Conservation (phyloP, 2,113 vertebrate species). For the Baryphthengus martii region DNA sequence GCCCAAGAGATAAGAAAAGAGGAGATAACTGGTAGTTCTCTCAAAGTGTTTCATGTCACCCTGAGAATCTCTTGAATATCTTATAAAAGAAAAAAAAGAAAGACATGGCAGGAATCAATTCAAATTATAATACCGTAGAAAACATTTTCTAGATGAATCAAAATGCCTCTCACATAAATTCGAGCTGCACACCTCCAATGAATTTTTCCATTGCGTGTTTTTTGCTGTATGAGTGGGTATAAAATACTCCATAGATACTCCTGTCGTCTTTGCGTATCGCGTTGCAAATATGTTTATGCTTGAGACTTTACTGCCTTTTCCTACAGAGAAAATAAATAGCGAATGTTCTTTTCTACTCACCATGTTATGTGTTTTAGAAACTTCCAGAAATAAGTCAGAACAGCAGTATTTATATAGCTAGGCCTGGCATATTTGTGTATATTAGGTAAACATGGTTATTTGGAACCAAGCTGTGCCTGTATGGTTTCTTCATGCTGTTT, state of each 20-base stretch:
- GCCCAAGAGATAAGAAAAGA: conserved; percentile 15
- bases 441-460: conserved; percentile 68
- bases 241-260: conserved; percentile 19
- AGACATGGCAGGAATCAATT: neutral
- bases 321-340: conserved; percentile 5
- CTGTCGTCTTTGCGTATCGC: conserved; percentile 11
- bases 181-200: neutral
- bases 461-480: conserved; percentile 64
- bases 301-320: conserved; percentile 27
- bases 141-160: neutral
- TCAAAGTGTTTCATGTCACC: neutral
- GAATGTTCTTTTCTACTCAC: conserved; percentile 37
- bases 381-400: conserved; percentile 62
- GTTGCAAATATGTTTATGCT: conserved; percentile 29
- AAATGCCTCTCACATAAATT: neutral
- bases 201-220: conserved; percentile 40
- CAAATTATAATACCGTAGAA: neutral
- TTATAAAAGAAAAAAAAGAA: neutral
- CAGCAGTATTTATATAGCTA: conserved; percentile 50
- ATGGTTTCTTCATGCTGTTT: conserved; percentile 63
- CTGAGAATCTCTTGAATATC: conserved; percentile 8
- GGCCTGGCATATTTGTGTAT: conserved; percentile 66
- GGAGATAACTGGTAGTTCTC: neutral
- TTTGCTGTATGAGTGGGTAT: conserved; percentile 20
- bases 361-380: conserved; percentile 6